A percentile compares a stretch with the other conserved stretches of the same genome.
phyloP scores from a whole-genome alignment of 2,888 invertebrate species.

The Lycaena phlaeas region DNA sequence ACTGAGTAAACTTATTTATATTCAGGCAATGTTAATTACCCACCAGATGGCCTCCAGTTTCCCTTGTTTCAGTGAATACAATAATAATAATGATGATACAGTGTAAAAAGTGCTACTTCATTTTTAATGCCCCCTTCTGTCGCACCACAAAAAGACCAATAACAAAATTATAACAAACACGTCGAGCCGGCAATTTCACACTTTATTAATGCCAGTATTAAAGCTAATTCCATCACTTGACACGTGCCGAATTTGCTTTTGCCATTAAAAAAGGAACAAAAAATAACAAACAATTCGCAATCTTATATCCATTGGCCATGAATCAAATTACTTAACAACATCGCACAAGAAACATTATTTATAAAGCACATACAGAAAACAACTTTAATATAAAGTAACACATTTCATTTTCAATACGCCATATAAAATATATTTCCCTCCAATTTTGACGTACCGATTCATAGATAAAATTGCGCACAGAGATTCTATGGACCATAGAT shows the following conservation, averaged over 20 bases:
- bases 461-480: conserved; percentile 48
- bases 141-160: not conserved
- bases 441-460: conserved; percentile 48
- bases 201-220: conserved; percentile 73
- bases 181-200: conserved; percentile 65
- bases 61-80: too few relatives aligned
- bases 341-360: not conserved
- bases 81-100: too few relatives aligned
- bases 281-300: conserved; percentile 32
- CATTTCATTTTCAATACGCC: not conserved
- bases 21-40: too few relatives aligned
- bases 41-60: too few relatives aligned
- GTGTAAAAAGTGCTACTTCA: too few relatives aligned
- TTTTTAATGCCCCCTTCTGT: too few relatives aligned
- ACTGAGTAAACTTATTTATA: too few relatives aligned
- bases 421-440: conserved; percentile 37
- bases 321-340: conserved; percentile 1
- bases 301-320: conserved; percentile 24
- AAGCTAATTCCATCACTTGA: conserved; percentile 64
- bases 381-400: not conserved
- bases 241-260: conserved; percentile 69
- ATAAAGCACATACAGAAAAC: not conserved
- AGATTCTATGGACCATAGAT: conserved; percentile 62
- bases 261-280: conserved; percentile 51
- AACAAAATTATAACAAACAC: conserved; percentile 58